Evolutionary conservation across 1,140 invertebrate genomes (phyloP), one percentile per base, ranked within the genome.

Genomic region (Vanessa atalanta): DNA sequence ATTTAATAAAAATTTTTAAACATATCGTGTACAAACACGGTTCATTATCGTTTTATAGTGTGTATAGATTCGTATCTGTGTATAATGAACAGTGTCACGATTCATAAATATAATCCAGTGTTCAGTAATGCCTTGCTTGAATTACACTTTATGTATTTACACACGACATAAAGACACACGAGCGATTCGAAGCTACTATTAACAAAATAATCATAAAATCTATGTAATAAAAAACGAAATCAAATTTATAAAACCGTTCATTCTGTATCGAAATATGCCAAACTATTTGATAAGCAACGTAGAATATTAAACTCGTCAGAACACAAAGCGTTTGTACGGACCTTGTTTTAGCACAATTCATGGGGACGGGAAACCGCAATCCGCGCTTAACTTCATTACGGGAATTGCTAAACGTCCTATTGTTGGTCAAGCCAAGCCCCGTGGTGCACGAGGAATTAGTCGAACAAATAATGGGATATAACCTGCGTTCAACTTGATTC

Each of bases 341-440:
- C 61, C 61, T 60, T 76, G 73, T 74, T 78, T 69, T 65, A 73
- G 66, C 72, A 72, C 77, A 76, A 78, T 75, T 81, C 79, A 82
- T 79, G 77, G 81, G 76, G 67, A 75, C 66, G 76, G 75, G 67
- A 70, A 74, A 78, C 82, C 81, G 78, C 87, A 90, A 90, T 88
- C 88, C 81, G 77, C 74, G 82, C 81, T 85, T 88, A 88, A 90
- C 87, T 88, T 88, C 87, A 88, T 90, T 90, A 90, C 78, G 79
- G 78, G 84, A 87, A 88, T 87, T 83, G 86, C 87, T 88, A 83
- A 90, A 85, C 86, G 88, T 79, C 85, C 77, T 73, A 85, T 88
- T 88, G 86, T 84, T 83, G 86, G 79, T 80, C 82, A 82, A 80
- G 80, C 66, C 61, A 20, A 50, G 57, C n/a, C 68, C 69, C 51